Percentiles rank a stretch among this genome's conserved stretches.
Conservation (phyloP, 2,113 vertebrate genomes). For the Okapia johnstoni region DNA sequence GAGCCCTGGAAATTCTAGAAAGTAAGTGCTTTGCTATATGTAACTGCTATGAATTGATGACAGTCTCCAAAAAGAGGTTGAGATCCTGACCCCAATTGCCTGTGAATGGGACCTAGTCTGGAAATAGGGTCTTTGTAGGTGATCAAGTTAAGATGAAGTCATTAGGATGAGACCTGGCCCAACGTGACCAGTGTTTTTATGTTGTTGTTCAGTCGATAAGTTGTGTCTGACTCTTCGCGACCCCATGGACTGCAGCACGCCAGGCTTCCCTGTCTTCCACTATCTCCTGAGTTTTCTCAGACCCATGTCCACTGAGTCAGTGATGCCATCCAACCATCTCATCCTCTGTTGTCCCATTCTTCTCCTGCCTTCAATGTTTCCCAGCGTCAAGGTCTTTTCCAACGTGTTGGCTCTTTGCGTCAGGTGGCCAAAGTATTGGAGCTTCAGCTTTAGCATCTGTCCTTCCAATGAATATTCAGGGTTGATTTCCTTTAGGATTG, state of each 20-base stretch:
- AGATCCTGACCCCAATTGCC: not conserved
- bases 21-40: not conserved
- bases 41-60: not conserved
- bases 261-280: not conserved
- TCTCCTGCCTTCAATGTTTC: not conserved
- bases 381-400: not conserved
- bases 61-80: not conserved
- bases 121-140: not conserved
- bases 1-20: not conserved
- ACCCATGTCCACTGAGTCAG: not conserved
- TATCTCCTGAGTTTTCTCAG: not conserved
- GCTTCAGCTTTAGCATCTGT: not conserved
- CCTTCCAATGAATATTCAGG: not conserved
- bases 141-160: not conserved
- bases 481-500: not conserved
- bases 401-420: not conserved
- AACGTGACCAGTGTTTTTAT: not conserved
- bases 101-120: not conserved
- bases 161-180: not conserved
- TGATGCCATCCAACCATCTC: not conserved
- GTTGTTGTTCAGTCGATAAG: not conserved
- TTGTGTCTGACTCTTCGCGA: not conserved
- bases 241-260: not conserved
- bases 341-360: not conserved
- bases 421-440: not conserved